Conservation (phyloP, 30 jellyfish, hydroid and myxozoan species). For the Turritopsis dohrnii region DNA sequence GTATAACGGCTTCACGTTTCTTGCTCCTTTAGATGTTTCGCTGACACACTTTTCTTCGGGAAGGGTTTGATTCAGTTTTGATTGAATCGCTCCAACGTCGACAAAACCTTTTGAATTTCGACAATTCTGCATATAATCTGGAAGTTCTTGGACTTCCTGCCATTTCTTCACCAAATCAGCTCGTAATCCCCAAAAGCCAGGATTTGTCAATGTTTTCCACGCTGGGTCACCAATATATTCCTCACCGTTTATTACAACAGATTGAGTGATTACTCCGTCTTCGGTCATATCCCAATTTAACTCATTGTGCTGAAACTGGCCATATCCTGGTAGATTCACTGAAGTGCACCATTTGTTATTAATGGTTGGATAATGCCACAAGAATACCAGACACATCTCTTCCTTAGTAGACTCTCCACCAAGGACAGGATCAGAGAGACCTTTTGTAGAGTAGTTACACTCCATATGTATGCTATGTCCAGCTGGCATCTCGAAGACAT, state of each 20-base stretch:
- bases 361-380: slow-evolving; percentile 51
- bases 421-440: slow-evolving; percentile 1
- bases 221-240: not conserved
- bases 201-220: not conserved
- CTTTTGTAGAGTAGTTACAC: slow-evolving; percentile 25
- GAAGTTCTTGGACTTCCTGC: not conserved
- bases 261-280: not conserved
- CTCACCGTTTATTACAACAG: not conserved
- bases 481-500: slow-evolving; percentile 24
- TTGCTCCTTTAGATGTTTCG: not conserved
- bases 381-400: slow-evolving; percentile 63
- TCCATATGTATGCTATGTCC: slow-evolving; percentile 27
- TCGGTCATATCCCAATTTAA: not conserved
- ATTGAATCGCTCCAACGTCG: not conserved
- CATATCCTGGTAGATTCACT: not conserved
- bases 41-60: not conserved
- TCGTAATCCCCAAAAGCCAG: not conserved
- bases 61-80: not conserved
- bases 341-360: slow-evolving; percentile 32
- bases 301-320: not conserved
- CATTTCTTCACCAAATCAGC: not conserved
- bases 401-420: slow-evolving; percentile 61
- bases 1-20: not conserved
- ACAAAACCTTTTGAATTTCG: not conserved
- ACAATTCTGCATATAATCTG: not conserved